Evolutionary conservation across 2,113 vertebrate genomes (phyloP).

Genomic region (Bostrychus sinensis): DNA sequence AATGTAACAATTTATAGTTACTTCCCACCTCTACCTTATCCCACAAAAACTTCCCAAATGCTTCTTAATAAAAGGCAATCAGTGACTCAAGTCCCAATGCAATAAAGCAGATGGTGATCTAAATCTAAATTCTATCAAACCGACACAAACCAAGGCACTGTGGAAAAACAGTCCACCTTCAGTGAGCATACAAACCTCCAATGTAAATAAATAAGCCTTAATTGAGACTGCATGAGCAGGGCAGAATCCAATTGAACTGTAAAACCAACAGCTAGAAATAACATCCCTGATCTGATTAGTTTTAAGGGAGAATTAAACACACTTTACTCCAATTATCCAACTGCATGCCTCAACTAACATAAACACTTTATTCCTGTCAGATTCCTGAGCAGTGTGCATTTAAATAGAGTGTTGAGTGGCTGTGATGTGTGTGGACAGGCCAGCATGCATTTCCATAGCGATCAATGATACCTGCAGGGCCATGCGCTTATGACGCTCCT

Average conservation of each 20-base stretch:
- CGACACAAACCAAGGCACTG: not conserved
- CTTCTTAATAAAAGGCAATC: not conserved
- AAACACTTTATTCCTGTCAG: not conserved
- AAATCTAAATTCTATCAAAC: not conserved
- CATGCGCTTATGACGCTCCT: conserved; percentile 85
- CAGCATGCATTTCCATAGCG: conserved; percentile 11
- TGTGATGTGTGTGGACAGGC: conserved; percentile 30
- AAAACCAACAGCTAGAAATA: not conserved
- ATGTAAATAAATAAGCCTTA: not conserved
- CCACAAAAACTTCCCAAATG: no score
- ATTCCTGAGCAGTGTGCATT: not conserved
- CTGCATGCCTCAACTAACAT: no score
- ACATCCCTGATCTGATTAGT: not conserved
- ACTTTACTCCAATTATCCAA: not conserved
- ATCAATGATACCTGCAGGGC: conserved; percentile 86
- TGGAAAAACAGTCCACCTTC: no score
- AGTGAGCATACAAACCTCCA: not conserved
- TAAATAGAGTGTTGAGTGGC: not conserved
- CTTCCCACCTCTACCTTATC: no score
- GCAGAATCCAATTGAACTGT: not conserved
- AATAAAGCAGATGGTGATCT: not conserved
- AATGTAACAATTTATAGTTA: no score
- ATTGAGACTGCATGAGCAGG: not conserved
- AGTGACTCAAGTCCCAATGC: not conserved
- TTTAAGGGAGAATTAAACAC: not conserved